These are phyloP conservation scores for Hyalella azteca DNA, from an alignment of 2,888 invertebrate species.

Conservation along the genomic window DNA sequence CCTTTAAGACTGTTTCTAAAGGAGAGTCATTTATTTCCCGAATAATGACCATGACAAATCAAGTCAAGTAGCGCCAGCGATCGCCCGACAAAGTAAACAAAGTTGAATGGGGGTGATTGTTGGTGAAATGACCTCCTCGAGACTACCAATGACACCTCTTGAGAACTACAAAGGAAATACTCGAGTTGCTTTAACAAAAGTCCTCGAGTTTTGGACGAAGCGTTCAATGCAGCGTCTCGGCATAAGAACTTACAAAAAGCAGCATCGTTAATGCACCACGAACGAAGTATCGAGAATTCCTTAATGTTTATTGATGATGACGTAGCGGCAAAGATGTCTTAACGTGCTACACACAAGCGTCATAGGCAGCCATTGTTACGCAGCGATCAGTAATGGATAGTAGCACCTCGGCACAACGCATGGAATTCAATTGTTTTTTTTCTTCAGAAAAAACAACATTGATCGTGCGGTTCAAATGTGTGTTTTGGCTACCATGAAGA, in stretches of 20 bases:
- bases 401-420: no score
- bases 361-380: no score
- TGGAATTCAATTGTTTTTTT: no score
- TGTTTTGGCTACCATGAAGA: no score
- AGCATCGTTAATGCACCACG: not conserved
- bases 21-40: constrained; percentile 17
- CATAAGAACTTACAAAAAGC: not conserved
- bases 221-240: constrained; percentile 17
- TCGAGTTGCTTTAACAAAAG: constrained; percentile 19
- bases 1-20: no score
- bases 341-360: no score
- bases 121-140: constrained; percentile 28
- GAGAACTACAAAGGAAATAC: constrained; percentile 22
- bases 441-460: no score
- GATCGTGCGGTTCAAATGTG: no score
- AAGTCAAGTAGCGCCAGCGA: constrained; percentile 1
- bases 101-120: constrained; percentile 4
- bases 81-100: constrained; percentile 28
- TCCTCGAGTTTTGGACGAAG: constrained; percentile 10
- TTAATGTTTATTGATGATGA: constrained; percentile 32
- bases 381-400: no score
- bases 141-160: not conserved
- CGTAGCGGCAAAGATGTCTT: not conserved
- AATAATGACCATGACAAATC: constrained; percentile 29
- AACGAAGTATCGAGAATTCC: not conserved